phyloP scores from a whole-genome alignment of 2,888 invertebrate species.

The Hirtodrosophila histrioides region DNA sequence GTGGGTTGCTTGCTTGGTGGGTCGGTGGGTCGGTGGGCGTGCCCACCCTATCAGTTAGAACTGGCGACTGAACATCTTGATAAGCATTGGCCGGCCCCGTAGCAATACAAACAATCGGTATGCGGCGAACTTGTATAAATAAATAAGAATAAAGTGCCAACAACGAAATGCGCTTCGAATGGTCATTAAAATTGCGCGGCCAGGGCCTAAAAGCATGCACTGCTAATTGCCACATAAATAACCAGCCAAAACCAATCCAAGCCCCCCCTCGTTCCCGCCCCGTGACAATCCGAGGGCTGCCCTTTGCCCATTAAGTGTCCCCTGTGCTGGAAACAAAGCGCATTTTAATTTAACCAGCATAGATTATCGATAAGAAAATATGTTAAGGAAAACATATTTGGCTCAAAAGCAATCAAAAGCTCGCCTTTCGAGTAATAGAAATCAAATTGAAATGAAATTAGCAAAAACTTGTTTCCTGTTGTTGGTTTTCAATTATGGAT shows the following conservation, averaged over 20 bases:
- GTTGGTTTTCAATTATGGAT: too few species aligned
- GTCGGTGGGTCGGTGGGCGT: constrained; percentile 47
- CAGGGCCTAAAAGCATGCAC: constrained; percentile 56
- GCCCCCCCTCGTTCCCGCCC: background rate
- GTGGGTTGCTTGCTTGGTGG: background rate
- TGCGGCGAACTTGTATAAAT: constrained; percentile 54
- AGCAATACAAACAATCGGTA: constrained; percentile 47
- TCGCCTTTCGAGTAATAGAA: too few species aligned
- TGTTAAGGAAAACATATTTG: constrained; percentile 1
- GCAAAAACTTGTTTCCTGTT: too few species aligned
- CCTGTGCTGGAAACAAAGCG: background rate
- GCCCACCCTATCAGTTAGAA: constrained; percentile 76
- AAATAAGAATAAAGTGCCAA: constrained; percentile 77
- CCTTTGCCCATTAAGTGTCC: background rate
- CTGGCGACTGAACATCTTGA: constrained; percentile 76
- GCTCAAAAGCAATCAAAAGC: background rate
- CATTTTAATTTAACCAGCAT: constrained; percentile 43
- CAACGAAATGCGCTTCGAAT: constrained; percentile 79
- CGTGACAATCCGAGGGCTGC: too few species aligned
- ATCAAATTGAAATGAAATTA: too few species aligned
- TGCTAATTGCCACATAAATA: constrained; percentile 77
- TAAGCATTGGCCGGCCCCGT: constrained; percentile 45
- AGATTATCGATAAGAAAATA: constrained; percentile 54
- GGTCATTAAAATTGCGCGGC: constrained; percentile 68
- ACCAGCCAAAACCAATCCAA: constrained; percentile 52